Percentiles rank a stretch among this genome's conserved stretches.
phyloP scores from a whole-genome alignment of 2,113 vertebrate genomes.

The Connochaetes taurinus region DNA sequence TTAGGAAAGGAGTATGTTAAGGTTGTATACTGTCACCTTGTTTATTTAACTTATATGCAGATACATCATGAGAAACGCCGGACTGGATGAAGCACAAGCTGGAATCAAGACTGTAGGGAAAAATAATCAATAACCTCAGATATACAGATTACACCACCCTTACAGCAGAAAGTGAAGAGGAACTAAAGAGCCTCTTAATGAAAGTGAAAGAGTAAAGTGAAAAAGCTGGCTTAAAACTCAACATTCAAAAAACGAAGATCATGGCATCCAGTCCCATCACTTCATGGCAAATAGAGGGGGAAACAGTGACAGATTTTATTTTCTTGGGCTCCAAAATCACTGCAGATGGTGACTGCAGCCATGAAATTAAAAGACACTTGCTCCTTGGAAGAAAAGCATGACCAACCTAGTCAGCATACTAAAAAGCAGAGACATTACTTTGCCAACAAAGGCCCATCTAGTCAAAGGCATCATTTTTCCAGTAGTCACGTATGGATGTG shows the following conservation, averaged over 20 bases:
- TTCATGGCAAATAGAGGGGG: background rate
- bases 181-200: background rate
- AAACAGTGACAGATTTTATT: background rate
- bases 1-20: background rate
- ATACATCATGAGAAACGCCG: background rate
- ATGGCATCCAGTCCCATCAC: background rate
- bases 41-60: background rate
- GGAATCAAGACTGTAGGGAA: background rate
- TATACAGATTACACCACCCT: background rate
- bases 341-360: background rate
- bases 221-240: background rate
- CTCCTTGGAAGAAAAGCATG: background rate
- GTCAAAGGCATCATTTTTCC: background rate
- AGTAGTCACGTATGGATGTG: background rate
- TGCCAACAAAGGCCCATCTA: background rate
- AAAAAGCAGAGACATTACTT: background rate
- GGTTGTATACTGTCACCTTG: background rate
- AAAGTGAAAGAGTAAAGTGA: background rate
- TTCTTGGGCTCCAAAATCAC: background rate
- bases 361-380: background rate
- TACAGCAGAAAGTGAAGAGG: background rate
- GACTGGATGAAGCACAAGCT: background rate
- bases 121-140: background rate
- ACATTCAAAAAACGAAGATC: background rate
- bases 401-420: background rate